Conservation (phyloP, 2,888 invertebrate genomes). For the Rotaria magnacalcarata region DNA sequence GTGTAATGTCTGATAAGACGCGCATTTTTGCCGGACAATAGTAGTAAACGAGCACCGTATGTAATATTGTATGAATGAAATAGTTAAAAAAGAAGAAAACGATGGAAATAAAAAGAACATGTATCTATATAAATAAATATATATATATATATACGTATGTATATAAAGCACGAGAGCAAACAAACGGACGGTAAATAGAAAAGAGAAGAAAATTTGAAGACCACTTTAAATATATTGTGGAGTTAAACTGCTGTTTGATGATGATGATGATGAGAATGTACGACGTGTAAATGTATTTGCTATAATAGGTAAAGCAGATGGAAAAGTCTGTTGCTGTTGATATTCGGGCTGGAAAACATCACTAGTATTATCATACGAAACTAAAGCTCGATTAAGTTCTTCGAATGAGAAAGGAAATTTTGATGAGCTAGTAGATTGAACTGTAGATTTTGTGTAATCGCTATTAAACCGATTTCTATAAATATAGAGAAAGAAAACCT, state of each 20-base stretch:
- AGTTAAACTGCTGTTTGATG: constrained; percentile 10
- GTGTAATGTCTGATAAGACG: not conserved
- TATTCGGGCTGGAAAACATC: not conserved
- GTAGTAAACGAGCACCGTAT: constrained; percentile 26
- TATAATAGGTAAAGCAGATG: not conserved
- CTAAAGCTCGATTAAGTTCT: not conserved
- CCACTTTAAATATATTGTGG: not conserved
- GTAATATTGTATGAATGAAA: not conserved
- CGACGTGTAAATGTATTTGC: not conserved
- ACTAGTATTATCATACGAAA: not conserved
- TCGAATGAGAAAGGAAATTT: not conserved
- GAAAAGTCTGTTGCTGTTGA: not conserved
- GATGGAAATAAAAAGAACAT: constrained; percentile 18
- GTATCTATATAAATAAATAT: not conserved
- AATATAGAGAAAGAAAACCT: not conserved
- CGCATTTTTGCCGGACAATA: not conserved
- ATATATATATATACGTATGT: not conserved
- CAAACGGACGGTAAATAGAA: not conserved
- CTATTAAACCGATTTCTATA: constrained; percentile 22
- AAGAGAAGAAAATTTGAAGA: not conserved
- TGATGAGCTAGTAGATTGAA: not conserved
- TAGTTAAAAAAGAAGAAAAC: not conserved
- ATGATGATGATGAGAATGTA: not conserved
- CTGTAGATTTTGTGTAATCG: not conserved
- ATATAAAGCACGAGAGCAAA: constrained; percentile 26